Conservation (phyloP, 2,113 vertebrate species). For the Nycticryphes semicollaris region DNA sequence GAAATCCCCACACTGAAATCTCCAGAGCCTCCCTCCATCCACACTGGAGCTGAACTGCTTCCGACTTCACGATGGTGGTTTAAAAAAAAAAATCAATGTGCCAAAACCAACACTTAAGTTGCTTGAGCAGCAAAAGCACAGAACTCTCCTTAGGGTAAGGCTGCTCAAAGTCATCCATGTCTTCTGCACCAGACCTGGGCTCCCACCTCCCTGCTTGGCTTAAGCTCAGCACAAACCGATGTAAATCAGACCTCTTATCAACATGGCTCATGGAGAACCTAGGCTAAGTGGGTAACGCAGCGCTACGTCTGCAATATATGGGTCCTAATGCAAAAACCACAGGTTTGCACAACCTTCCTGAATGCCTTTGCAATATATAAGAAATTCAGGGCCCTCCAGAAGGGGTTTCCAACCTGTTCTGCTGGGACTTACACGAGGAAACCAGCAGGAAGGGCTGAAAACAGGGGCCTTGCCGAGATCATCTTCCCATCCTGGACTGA, state of each 20-base stretch:
- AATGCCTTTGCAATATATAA: not conserved
- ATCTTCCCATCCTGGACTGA: not conserved
- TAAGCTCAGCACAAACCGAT: not conserved
- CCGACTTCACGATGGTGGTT: not conserved
- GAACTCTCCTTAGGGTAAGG: not conserved
- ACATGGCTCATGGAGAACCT: accelerated
- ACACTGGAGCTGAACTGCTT: not conserved
- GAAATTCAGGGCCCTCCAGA: not conserved
- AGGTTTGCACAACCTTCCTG: not conserved
- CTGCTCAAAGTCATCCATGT: not conserved
- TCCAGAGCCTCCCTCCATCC: not conserved
- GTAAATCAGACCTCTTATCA: not conserved
- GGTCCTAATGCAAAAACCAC: not conserved
- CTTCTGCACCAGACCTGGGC: not conserved
- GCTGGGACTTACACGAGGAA: not conserved
- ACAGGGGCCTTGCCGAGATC: not conserved
- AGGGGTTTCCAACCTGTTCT: not conserved
- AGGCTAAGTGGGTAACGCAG: not conserved
- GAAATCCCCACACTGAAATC: not conserved
- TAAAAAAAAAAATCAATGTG: not conserved
- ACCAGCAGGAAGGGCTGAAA: not conserved
- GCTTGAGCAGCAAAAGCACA: not conserved
- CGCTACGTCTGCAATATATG: not conserved
- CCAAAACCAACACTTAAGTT: not conserved
- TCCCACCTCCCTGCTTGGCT: not conserved